Evolutionary conservation across 2,888 invertebrate genomes (phyloP), one percentile per base, ranked within the genome.

Genomic region (Serrognathus titanus): DNA sequence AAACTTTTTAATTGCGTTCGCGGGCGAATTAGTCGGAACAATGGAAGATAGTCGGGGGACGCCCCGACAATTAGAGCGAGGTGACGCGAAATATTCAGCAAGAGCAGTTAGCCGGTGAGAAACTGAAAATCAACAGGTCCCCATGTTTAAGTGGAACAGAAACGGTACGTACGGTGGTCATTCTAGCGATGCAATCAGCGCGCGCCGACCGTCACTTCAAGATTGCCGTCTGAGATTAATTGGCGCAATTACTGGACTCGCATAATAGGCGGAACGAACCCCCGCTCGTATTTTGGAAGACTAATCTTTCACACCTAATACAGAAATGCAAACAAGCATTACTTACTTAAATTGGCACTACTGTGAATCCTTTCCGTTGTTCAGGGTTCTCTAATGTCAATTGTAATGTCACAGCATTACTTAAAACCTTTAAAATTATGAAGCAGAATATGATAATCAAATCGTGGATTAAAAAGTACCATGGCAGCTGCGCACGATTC

Each of bases 171-270:
- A 48, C 39, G 37, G 48, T 53, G 53, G 53, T 53, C 53, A 53
- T 53, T 52, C 37, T 46, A 48, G 56, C 51, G 63, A 63, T 63
- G 59, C 60, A 58, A 63, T 65, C 66, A 62, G 61, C 61, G 62
- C 56, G 57, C 60, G 61, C 54, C 59, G 48, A 51, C 47, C 65
- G 62, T 62, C 63, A 65, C 59, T 61, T 51, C 51, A 53, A 61
- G 64, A 63, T 64, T 60, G 59, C 58, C 55, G 51, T 58, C 47
- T 51, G 55, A 64, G 66, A 67, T 66, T 65, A 66, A 66, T 67
- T 65, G 59, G 57, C 56, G 56, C 60, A 63, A 63, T 63, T 56
- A 55, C 36, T 51, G 58, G 53, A 47, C 50, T 55, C 40, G 31
- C 49, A 43, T 43, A 43, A 43, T 43, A 43, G 43, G 43, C 43